These are phyloP conservation scores for Syndactyla subalaris DNA, from an alignment of 2,797 vertebrate species.

Conservation along the genomic window DNA sequence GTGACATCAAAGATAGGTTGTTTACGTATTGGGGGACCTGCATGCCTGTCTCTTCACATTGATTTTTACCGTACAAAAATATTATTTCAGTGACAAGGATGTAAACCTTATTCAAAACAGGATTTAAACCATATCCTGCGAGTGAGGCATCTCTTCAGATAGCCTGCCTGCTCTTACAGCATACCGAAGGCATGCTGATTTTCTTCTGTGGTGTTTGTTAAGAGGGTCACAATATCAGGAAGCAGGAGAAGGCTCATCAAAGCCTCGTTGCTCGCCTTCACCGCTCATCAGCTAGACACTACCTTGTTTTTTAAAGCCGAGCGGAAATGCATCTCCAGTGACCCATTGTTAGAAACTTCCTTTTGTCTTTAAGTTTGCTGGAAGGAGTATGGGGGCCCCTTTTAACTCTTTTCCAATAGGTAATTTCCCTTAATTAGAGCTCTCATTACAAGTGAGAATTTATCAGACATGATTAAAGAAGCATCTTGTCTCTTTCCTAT, in stretches of 20 bases:
- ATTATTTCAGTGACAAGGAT: constrained; percentile 96
- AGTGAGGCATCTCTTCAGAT: constrained; percentile 85
- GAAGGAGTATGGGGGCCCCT: constrained; percentile 76
- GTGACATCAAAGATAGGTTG: constrained; percentile 78
- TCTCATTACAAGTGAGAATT: constrained; percentile 77
- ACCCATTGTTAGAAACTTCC: constrained; percentile 98
- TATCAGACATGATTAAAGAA: constrained; percentile 77
- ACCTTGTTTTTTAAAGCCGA: constrained; percentile 87
- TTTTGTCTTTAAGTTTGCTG: constrained; percentile 89
- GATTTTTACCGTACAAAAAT: constrained; percentile 93
- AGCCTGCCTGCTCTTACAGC: constrained; percentile 77
- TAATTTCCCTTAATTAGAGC: constrained; percentile 84
- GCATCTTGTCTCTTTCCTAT: constrained; percentile 76
- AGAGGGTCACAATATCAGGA: constrained; percentile 99
- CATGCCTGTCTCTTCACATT: constrained; percentile 69
- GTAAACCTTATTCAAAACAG: constrained; percentile 99
- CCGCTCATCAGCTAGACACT: constrained; percentile 89
- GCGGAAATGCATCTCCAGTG: constrained; percentile 98
- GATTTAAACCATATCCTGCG: constrained; percentile 95
- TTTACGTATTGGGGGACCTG: constrained; percentile 75
- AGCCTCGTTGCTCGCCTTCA: constrained; percentile 81
- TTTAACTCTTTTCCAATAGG: constrained; percentile 83
- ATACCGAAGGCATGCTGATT: constrained; percentile 81
- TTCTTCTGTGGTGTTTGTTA: constrained; percentile 89
- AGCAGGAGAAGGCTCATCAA: constrained; percentile 99